Evolutionary conservation across 2,113 vertebrate species (phyloP), one percentile per base, ranked within the genome.

Genomic region (Gobius niger): DNA sequence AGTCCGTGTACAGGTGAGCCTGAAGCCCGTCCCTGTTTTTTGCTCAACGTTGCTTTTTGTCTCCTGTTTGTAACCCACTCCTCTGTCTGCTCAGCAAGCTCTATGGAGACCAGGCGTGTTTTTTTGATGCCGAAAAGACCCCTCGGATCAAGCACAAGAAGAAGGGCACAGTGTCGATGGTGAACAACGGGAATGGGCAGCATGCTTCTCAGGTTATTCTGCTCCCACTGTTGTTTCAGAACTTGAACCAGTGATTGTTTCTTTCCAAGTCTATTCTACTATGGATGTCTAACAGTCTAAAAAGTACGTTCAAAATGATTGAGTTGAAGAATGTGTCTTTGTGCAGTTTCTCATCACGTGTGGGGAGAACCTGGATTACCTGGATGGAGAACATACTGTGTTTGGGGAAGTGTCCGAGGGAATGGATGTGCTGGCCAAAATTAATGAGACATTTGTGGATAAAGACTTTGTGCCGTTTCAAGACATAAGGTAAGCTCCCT

Each of bases 361-460:
- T 5, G 93, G 93, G 10, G 98, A 98, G 76, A 96, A 95, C 83
- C 74, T 99, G 86, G 96, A 99, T 89, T 99, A 98, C 75, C 92
- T 99, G 69, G 94, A 99, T 76, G 95, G 95, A 16, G 94, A 98
- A 6, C 98, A 99, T 78, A 98, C 96, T 1, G 95, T 99, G 44
- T 99, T 99, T 87, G 97, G 98, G 52, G 97, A 99, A 82, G 95
- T 99, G 68, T 94, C 96, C 4, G 98, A 99, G 89, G 97, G 98
- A 75, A 90, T 97, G 92, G 96, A 99, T 49, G 87, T 99, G 63
- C 77, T 99, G 81, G 90, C 90, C 63, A 96, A 95, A 88, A 96
- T 99, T 77, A 99, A 98, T 5, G 95, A 99, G 88, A 76, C 94
- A 12, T 99, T 99, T 80, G 96, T 99, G 49, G 98, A 98, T 84